Evolutionary conservation across 2,113 vertebrate genomes (phyloP).

Genomic region (Daphoenositta chrysoptera): DNA sequence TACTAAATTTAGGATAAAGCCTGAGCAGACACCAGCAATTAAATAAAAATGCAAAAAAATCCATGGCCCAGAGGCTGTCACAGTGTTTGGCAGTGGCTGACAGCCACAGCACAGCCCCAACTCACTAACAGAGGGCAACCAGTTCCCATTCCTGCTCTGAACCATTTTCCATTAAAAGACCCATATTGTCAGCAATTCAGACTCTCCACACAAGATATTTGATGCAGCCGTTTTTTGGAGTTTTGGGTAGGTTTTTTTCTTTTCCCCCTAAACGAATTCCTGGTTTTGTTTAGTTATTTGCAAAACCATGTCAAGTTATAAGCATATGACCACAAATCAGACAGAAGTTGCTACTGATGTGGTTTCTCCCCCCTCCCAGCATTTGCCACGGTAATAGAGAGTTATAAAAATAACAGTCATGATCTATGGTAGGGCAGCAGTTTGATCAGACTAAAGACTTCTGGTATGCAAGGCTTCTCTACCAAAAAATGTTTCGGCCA

Average conservation of each 20-base stretch:
- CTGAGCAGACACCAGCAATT: conserved; percentile 39
- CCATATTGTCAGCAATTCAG: not conserved
- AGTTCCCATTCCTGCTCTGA: not conserved
- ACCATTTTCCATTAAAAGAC: not conserved
- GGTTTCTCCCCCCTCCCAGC: not conserved
- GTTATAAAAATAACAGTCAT: conserved; percentile 14
- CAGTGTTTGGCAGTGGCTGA: not conserved
- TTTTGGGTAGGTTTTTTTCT: not conserved
- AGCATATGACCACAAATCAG: conserved; percentile 49
- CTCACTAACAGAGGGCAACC: not conserved
- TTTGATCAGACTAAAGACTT: conserved; percentile 30
- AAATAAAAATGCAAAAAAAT: conserved; percentile 24
- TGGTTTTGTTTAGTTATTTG: conserved; percentile 36
- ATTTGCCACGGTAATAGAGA: conserved; percentile 1
- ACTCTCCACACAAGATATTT: not conserved
- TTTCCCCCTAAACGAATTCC: not conserved
- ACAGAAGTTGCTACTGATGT: conserved; percentile 59
- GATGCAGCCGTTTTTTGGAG: not conserved
- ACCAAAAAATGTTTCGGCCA: conserved; percentile 35
- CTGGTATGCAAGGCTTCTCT: conserved; percentile 29
- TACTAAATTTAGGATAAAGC: conserved; percentile 46
- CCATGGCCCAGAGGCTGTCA: not conserved
- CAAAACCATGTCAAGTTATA: conserved; percentile 49
- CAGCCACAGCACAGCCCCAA: not conserved
- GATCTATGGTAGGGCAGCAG: conserved; percentile 16